Conservation (phyloP, 2,113 vertebrate genomes). For the Calyptommatus sinebrachiatus region DNA sequence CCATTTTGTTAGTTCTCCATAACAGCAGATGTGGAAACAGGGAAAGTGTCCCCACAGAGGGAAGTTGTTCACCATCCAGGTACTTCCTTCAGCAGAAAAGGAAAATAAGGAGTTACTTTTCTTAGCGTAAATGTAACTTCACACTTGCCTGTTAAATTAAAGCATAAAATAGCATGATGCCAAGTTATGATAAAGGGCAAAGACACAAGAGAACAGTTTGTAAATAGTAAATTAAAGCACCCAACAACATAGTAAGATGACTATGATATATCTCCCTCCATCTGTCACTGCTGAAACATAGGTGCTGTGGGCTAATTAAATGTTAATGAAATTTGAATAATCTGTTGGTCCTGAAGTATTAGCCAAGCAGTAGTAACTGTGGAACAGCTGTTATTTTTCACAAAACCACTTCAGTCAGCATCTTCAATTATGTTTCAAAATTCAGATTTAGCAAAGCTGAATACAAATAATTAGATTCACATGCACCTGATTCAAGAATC, state of each 20-base stretch:
- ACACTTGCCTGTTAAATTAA: conserved; percentile 30
- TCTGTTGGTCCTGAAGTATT: conserved; percentile 54
- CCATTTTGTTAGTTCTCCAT: too few species aligned
- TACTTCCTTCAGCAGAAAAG: neutral
- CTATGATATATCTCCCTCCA: conserved; percentile 50
- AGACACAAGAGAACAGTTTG: conserved; percentile 18
- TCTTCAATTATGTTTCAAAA: conserved; percentile 46
- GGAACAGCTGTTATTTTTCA: conserved; percentile 63
- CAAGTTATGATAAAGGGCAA: conserved; percentile 8
- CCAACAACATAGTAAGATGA: conserved; percentile 8
- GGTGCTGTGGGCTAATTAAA: conserved; percentile 66
- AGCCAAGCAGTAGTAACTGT: conserved; percentile 56
- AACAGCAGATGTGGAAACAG: too few species aligned
- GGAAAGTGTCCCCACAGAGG: too few species aligned
- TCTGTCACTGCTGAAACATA: conserved; percentile 61
- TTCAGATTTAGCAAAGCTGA: conserved; percentile 47
- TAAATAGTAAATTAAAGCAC: conserved; percentile 38
- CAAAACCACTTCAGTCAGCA: conserved; percentile 61
- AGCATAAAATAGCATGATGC: conserved; percentile 9
- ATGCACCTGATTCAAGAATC: conserved; percentile 27
- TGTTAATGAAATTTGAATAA: conserved; percentile 72
- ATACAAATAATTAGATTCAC: conserved; percentile 55
- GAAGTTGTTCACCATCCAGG: too few species aligned
- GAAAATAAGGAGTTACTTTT: neutral
- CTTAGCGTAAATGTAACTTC: neutral